Evolutionary conservation across 2,888 invertebrate genomes (phyloP), one percentile per base, ranked within the genome.

Genomic region (Leistus spinibarbis): DNA sequence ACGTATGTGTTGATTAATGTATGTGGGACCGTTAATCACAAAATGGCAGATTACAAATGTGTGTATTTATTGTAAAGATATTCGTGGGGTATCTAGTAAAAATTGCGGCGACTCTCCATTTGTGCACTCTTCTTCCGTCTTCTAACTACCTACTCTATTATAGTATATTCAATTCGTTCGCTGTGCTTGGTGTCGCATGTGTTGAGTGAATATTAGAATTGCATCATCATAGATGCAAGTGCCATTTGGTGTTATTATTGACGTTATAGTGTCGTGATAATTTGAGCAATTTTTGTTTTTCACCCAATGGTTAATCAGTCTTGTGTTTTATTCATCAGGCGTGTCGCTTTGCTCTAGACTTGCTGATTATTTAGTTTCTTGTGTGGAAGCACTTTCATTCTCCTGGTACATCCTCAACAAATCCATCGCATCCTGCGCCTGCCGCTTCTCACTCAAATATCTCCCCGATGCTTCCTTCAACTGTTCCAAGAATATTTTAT

Each of bases 371-470:
- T 66, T 66, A 13, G 66, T 22, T 16, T 66, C 66, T 40, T 67
- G 67, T 54, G 68, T 69, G 23, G 62, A 53, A 53, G 68, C 68
- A 17, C 27, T 27, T 56, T 68, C 64, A 76, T 85, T 86, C 78
- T 86, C 85, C 76, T 85, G 90, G 82, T 92, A 93, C 80, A 95
- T 86, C 86, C 94, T 93, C 82, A 95, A 87, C 83, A 95, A 87
- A 86, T 94, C 94, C 90, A 95, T 90, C 68, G 95, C 94, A 87
- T 95, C 95, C 86, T 94, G 93, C 65, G 95, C 95, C 86, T 94
- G 94, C 78, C 95, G 90, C 85, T 95, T 95, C 83, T 95, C 95
- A 81, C 92, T 90, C 80, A 95, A 86, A 85, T 86, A 93, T 90
- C 93, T 89, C 82, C 94, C 94, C 80, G 95, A 93, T 27, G 93